These are phyloP conservation scores for Hycleus cichorii DNA, from an alignment of 1,140 invertebrate species.

Conservation along the genomic window DNA sequence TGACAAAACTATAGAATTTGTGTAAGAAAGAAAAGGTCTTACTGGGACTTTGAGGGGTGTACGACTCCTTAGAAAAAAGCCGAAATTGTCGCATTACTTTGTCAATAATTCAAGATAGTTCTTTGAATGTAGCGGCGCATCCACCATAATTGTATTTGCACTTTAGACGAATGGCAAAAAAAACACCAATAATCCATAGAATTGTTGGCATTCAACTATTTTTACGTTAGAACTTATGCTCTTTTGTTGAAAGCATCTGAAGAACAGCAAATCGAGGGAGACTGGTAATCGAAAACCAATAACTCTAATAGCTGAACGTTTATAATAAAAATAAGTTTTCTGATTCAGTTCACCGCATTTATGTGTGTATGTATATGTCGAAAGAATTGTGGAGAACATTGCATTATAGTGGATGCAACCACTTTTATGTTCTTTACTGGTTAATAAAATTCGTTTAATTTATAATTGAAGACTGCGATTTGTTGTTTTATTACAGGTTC, in stretches of 20 bases:
- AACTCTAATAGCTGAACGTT: constrained; percentile 2
- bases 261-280: background rate
- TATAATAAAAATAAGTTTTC: background rate
- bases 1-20: background rate
- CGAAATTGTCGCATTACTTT: no score
- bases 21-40: no score
- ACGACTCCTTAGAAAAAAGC: no score
- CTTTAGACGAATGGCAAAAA: background rate
- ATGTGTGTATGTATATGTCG: background rate
- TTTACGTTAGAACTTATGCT: background rate
- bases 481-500: constrained; percentile 47
- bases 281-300: constrained; percentile 8
- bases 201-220: constrained; percentile 1
- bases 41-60: no score
- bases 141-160: no score
- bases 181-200: background rate
- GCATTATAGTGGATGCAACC: background rate
- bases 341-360: no score
- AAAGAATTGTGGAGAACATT: background rate
- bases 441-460: background rate
- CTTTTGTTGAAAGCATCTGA: background rate
- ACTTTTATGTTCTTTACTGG: background rate
- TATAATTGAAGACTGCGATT: background rate
- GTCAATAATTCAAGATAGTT: no score
- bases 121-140: no score